Evolutionary conservation across 2,888 invertebrate species (phyloP), one percentile per base, ranked within the genome.

Genomic region (Ariolimax columbianus): DNA sequence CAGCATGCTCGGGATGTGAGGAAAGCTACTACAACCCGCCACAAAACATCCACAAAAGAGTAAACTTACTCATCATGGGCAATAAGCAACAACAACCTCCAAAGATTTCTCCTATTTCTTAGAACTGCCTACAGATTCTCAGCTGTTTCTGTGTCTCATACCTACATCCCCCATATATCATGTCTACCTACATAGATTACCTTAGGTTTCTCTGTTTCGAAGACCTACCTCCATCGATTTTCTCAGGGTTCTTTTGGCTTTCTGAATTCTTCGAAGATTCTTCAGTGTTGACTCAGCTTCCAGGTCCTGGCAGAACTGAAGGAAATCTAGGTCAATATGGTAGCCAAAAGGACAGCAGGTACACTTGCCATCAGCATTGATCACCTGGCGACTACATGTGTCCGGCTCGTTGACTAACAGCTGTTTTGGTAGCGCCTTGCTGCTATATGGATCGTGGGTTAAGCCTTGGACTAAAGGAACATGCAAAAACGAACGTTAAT

Each of bases 261-360:
- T 95, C 86, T 96, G 96, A 80, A 95, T 92, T 86, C 94, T 93
- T 86, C 94, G 93, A 73, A 94, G 90, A 84, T 94, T 92, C 82
- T 89, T 89, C 36, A 94, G 88, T 68, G 92, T 91, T 33, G 90
- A 88, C 81, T 91, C 92, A 84, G 90, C 91, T 47, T 92, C 89
- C 73, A 94, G 91, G 81, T 96, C 95, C 93, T 97, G 97, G 93
- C 97, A 97, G 94, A 96, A 97, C 86, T 96, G 96, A 75, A 98
- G 97, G 94, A 98, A 98, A 94, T 97, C 97, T 93, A 97, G 95
- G 94, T 97, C 97, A 92, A 98, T 97, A 95, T 98, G 97, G 94
- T 97, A 97, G 79, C 97, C 97, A 95, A 97, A 98, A 9, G 97
- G 98, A 94, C 97, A 97, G 93, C 97, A 97, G 82, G 95, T 95